Base-by-base conservation (phyloP, 2,888 invertebrate genomes). In the Deilephila porcellus region DNA sequence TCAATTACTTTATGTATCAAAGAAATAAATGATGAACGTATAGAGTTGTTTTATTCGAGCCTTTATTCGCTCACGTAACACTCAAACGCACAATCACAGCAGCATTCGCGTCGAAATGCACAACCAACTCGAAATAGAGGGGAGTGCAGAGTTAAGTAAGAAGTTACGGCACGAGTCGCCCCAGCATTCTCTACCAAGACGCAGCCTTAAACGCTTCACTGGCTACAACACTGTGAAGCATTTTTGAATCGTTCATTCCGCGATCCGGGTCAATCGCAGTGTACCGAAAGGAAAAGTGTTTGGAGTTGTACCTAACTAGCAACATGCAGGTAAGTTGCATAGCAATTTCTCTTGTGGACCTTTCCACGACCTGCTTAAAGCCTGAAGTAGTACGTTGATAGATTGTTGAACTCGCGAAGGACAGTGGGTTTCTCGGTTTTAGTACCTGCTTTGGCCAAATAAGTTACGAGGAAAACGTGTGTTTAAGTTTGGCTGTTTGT, bases 91-190 rank as follows among this genome's bases (percentile, higher is more conserved):
- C 80, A 76, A 78, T 79, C 78, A 74, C 80, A 56, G 78, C 80
- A 76, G 74, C 75, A 72, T 67, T 74, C 79, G 78, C 76, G 76
- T 75, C 17, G 52, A 67, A 67, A 67, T 67, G 52, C 74, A 77
- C 77, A 73, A 74, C 76, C 75, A 73, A 78, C 76, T 77, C 74
- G 74, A 71, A 81, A 84, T 80, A 85, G 86, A 72, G 85, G 88
- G 89, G 89, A 84, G 86, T 82, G 83, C 74, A 72, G 80, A 83
- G 90, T 94, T 94, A 91, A 92, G 93, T 94, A 94, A 94, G 93
- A 91, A 88, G 92, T 94, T 94, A 93, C 91, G 86, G 90, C 92
- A 93, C 74, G 70, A 80, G 79, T 76, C 77, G 84, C 80, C 80
- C 82, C 85, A 89, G 86, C 93, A 93, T 88, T 93, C 93, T 85